These are phyloP conservation scores for Ceyx melanurus DNA, from an alignment of 2,113 vertebrate species.

Conservation along the genomic window DNA sequence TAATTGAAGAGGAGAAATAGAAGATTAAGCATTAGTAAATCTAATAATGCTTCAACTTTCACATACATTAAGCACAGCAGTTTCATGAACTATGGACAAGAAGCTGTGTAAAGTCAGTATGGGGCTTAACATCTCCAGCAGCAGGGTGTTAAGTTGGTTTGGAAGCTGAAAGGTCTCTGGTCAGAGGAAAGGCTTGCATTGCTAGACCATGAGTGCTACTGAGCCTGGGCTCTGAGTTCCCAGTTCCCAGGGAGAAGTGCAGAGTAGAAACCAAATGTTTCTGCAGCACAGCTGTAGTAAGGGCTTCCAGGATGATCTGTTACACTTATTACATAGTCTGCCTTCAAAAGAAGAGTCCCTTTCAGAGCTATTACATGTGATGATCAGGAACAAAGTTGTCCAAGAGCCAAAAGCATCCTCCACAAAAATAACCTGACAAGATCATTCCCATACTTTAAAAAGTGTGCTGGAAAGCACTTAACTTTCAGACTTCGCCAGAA, in stretches of 20 bases:
- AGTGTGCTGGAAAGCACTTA: neutral
- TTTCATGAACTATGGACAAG: neutral
- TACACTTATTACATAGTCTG: neutral
- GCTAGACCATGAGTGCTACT: neutral
- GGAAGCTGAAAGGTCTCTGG: neutral
- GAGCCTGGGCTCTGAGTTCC: neutral
- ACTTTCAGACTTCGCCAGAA: neutral
- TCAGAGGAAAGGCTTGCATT: neutral
- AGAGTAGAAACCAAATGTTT: neutral
- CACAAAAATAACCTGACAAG: neutral
- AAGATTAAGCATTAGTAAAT: neutral
- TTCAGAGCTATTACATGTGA: neutral
- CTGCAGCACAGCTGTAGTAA: neutral
- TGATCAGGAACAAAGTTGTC: neutral
- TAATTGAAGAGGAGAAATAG: conserved; percentile 26
- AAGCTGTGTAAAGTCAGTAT: neutral
- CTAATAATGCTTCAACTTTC: neutral
- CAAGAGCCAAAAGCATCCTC: neutral
- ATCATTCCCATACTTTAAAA: neutral
- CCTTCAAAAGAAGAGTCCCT: neutral
- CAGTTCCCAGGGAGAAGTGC: neutral
- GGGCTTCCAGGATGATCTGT: neutral
- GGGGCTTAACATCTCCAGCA: neutral
- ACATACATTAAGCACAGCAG: neutral
- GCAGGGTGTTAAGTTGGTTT: neutral